Percentiles rank a stretch among this genome's conserved stretches.
Conservation (phyloP, 2,797 vertebrate genomes). For the Sparus aurata region DNA sequence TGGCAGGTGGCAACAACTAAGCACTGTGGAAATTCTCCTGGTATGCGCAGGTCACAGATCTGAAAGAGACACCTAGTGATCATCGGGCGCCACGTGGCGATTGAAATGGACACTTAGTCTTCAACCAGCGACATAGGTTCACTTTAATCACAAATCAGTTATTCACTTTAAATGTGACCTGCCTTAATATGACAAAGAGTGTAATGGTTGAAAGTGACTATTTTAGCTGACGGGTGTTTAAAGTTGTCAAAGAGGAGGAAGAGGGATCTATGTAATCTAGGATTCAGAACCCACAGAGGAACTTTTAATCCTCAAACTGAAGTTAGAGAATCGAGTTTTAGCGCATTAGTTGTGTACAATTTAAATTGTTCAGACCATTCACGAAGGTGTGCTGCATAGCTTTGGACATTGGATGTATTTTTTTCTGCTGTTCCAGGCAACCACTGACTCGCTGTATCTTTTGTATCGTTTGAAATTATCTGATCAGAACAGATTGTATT, state of each 20-base stretch:
- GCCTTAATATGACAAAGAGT: constrained; percentile 8
- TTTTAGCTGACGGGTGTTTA: constrained; percentile 6
- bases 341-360: neutral
- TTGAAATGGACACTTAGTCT: constrained; percentile 15
- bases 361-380: neutral
- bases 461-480: neutral
- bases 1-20: constrained; percentile 52
- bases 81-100: constrained; percentile 3
- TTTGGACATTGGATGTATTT: neutral
- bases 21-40: constrained; percentile 34
- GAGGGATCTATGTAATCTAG: neutral
- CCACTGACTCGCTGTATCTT: neutral
- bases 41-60: constrained; percentile 30
- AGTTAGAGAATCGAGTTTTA: neutral
- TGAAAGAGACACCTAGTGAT: constrained; percentile 29
- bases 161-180: too few relatives aligned
- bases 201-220: constrained; percentile 13
- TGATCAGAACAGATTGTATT: neutral
- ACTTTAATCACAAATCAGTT: neutral
- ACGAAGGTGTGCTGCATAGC: neutral
- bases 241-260: constrained; percentile 4
- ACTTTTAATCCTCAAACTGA: neutral
- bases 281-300: neutral
- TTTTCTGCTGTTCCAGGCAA: neutral
- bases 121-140: neutral